Percentiles rank a stretch among this genome's conserved stretches.
Evolutionary conservation across 2,888 invertebrate genomes (phyloP).

Genomic region (Stenoptilia bipunctidactyla): DNA sequence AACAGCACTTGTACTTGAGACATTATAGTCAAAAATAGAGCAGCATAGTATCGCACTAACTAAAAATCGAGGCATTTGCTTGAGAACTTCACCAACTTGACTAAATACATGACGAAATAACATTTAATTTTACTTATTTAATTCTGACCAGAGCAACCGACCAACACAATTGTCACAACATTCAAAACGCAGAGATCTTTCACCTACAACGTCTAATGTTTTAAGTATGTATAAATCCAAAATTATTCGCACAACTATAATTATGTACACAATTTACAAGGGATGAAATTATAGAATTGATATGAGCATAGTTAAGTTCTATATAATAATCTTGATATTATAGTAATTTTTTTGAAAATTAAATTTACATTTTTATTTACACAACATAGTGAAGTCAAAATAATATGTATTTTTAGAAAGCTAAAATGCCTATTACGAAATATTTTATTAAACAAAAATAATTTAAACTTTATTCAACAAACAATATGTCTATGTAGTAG

Average conservation of each 20-base stretch:
- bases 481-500: too few species aligned
- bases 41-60: too few species aligned
- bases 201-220: slow-evolving; percentile 39
- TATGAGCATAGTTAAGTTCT: slow-evolving; percentile 34
- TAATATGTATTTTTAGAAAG: too few species aligned
- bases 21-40: too few species aligned
- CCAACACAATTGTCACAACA: neutral
- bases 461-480: too few species aligned
- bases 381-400: neutral
- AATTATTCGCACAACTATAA: slow-evolving; percentile 51
- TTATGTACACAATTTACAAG: slow-evolving; percentile 69
- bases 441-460: too few species aligned
- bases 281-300: slow-evolving; percentile 59
- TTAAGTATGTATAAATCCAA: slow-evolving; percentile 38
- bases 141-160: too few species aligned
- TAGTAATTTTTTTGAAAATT: slow-evolving; percentile 2
- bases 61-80: slow-evolving; percentile 1
- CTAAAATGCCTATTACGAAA: too few species aligned
- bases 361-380: neutral
- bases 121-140: too few species aligned
- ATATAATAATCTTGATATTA: slow-evolving; percentile 1
- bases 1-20: too few species aligned
- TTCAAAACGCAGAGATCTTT: slow-evolving; percentile 32
- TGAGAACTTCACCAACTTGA: too few species aligned
- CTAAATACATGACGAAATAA: too few species aligned